Evolutionary conservation across 2,113 vertebrate genomes (phyloP).

Genomic region (Ictalurus furcatus): DNA sequence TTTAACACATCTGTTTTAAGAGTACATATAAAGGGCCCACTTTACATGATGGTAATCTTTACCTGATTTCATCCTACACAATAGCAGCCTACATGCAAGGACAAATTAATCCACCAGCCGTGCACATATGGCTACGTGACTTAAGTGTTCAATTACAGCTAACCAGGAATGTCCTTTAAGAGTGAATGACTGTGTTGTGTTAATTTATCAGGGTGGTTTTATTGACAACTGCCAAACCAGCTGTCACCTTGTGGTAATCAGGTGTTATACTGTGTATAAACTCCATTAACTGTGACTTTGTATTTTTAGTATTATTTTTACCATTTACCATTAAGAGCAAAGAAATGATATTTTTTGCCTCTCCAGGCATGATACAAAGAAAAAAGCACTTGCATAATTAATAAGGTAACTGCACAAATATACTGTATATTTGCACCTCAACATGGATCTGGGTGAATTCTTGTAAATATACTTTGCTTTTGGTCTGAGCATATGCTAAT

Average conservation of each 20-base stretch:
- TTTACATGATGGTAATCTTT: neutral
- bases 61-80: constrained; percentile 47
- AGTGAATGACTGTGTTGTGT: constrained; percentile 72
- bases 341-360: neutral
- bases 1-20: no score
- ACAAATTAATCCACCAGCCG: constrained; percentile 67
- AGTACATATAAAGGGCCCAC: neutral
- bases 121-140: constrained; percentile 67
- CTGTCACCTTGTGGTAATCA: constrained; percentile 57
- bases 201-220: constrained; percentile 69
- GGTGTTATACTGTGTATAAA: constrained; percentile 65
- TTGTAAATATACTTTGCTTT: neutral
- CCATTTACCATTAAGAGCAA: constrained; percentile 9
- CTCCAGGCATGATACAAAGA: neutral
- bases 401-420: neutral
- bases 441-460: neutral
- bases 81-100: constrained; percentile 61
- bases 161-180: constrained; percentile 63
- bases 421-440: neutral
- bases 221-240: constrained; percentile 68
- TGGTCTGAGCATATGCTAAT: neutral
- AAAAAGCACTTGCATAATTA: neutral
- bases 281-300: constrained; percentile 71
- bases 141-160: constrained; percentile 68
- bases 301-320: neutral